These are phyloP conservation scores for Ailuropoda melanoleuca DNA, from an alignment of 2,113 vertebrate species.

Conservation along the genomic window DNA sequence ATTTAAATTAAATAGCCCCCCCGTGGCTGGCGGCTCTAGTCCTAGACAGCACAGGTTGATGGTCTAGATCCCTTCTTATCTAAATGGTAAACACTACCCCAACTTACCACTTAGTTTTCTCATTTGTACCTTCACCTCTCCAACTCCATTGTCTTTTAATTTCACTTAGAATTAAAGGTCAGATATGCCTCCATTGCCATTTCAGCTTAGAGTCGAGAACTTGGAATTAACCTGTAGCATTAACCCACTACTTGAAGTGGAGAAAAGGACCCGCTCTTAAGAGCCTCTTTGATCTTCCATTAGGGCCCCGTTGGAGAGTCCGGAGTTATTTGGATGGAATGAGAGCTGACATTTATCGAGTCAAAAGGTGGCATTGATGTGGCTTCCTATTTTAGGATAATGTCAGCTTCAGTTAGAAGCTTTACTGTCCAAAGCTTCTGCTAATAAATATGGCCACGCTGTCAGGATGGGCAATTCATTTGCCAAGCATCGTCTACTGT, in stretches of 20 bases:
- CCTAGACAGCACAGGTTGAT: background rate
- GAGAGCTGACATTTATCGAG: constrained; percentile 28
- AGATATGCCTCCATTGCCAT: background rate
- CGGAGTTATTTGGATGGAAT: constrained; percentile 49
- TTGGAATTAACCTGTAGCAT: constrained; percentile 33
- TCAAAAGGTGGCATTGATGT: background rate
- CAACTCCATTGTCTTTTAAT: background rate
- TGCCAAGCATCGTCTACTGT: background rate
- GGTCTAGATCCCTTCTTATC: background rate
- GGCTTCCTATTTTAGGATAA: constrained; percentile 63
- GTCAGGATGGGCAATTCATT: background rate
- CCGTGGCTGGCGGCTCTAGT: background rate
- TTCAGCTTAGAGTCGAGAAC: background rate
- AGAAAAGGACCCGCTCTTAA: constrained; percentile 18
- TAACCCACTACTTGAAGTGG: constrained; percentile 19
- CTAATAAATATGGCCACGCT: constrained; percentile 17
- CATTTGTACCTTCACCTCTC: background rate
- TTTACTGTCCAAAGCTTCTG: background rate
- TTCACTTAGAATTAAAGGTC: constrained; percentile 35
- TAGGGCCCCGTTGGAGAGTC: constrained; percentile 13
- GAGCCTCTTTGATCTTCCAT: constrained; percentile 71
- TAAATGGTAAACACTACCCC: background rate
- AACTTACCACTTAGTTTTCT: background rate
- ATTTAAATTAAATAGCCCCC: background rate
- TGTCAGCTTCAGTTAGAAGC: constrained; percentile 33